Conservation (phyloP, 2,113 vertebrate species). For the Callipepla californica region DNA sequence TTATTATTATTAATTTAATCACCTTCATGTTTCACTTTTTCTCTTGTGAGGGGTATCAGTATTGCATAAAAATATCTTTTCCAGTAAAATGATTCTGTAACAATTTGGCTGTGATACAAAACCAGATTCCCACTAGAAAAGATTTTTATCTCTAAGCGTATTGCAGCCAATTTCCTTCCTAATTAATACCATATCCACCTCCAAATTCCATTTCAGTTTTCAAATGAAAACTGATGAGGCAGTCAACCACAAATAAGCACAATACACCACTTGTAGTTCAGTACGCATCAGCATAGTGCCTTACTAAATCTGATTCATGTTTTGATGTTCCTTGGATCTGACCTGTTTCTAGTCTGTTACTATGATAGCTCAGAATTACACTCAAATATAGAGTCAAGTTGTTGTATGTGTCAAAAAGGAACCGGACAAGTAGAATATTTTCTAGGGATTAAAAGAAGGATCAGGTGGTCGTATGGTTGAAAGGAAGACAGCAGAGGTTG, state of each 20-base stretch:
- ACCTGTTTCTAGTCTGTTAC: background rate
- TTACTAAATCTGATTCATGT: background rate
- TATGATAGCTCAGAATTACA: constrained; percentile 17
- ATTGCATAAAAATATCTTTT: constrained; percentile 66
- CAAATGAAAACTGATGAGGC: constrained; percentile 75
- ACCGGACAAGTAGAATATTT: background rate
- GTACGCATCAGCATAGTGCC: background rate
- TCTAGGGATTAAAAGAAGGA: background rate
- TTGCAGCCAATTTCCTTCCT: constrained; percentile 69
- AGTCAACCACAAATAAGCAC: constrained; percentile 60
- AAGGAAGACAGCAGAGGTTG: background rate
- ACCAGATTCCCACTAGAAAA: constrained; percentile 71
- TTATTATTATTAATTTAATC: constrained; percentile 37
- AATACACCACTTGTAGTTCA: constrained; percentile 39
- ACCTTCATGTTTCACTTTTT: constrained; percentile 56
- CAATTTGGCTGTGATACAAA: constrained; percentile 69
- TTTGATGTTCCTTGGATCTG: constrained; percentile 24
- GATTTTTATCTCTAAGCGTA: constrained; percentile 69
- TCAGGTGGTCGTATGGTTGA: background rate
- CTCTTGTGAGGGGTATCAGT: constrained; percentile 31
- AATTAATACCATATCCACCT: constrained; percentile 78
- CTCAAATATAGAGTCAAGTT: background rate
- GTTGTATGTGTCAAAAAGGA: background rate
- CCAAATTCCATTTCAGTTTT: constrained; percentile 68
- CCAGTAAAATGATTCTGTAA: constrained; percentile 72